Percentiles rank a stretch among this genome's conserved stretches.
These are phyloP conservation scores for Junonia oenone DNA, from an alignment of 2,888 invertebrate genomes.

Conservation along the genomic window DNA sequence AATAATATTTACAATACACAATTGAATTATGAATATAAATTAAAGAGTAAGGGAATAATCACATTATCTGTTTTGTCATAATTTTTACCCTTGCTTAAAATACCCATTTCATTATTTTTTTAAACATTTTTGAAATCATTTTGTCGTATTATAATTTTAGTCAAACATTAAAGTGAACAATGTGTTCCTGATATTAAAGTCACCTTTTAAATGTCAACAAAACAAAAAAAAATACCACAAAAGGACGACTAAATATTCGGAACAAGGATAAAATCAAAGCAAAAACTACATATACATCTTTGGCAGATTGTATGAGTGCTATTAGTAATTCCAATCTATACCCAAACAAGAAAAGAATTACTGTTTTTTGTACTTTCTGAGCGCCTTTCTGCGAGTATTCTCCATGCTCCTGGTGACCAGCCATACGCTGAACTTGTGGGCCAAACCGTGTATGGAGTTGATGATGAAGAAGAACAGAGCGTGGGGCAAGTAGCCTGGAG, in stretches of 20 bases:
- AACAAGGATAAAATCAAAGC: background rate
- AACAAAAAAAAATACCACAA: background rate
- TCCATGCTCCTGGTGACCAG: slow-evolving; percentile 82
- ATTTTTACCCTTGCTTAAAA: too few relatives aligned
- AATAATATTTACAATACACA: background rate
- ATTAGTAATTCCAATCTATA: slow-evolving; percentile 7
- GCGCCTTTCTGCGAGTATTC: slow-evolving; percentile 80
- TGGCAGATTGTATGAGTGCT: slow-evolving; percentile 14
- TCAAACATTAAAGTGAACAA: background rate
- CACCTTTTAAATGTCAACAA: background rate
- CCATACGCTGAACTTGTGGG: slow-evolving; percentile 80
- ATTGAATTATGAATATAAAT: too few relatives aligned
- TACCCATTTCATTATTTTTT: too few relatives aligned
- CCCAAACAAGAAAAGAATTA: slow-evolving; percentile 39
- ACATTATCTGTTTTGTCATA: background rate
- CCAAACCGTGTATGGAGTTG: slow-evolving; percentile 65
- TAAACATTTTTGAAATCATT: too few relatives aligned
- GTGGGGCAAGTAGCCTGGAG: slow-evolving; percentile 89
- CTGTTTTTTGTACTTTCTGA: slow-evolving; percentile 74
- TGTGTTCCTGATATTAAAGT: background rate
- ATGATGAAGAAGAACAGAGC: slow-evolving; percentile 76
- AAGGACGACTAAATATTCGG: background rate
- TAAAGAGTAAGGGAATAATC: background rate
- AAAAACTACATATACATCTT: slow-evolving; percentile 12
- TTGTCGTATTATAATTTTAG: background rate